A percentile compares a stretch with the other conserved stretches of the same genome.
Conservation (phyloP, 2,797 vertebrate genomes). For the Cottoperca gobio region DNA sequence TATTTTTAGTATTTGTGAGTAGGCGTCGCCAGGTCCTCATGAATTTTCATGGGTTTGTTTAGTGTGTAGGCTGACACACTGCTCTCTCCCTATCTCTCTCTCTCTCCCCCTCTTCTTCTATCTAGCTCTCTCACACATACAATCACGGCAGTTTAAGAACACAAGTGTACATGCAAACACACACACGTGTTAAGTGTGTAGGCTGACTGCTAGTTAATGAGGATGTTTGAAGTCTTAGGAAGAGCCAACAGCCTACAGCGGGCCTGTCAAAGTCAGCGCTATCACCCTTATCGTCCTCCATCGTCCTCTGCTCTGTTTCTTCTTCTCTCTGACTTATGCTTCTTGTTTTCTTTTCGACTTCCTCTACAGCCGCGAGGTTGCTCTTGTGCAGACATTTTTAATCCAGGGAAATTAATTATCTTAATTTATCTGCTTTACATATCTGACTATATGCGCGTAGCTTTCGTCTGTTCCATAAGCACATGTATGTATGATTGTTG, state of each 20-base stretch:
- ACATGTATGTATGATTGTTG: slow-evolving; percentile 38
- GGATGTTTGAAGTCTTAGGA: slow-evolving; percentile 74
- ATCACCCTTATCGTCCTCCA: slow-evolving; percentile 68
- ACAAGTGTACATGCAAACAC: slow-evolving; percentile 55
- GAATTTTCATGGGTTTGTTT: slow-evolving; percentile 86
- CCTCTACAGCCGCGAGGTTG: slow-evolving; percentile 55
- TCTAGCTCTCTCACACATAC: slow-evolving; percentile 39
- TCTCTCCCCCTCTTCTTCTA: slow-evolving; percentile 28
- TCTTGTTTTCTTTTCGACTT: slow-evolving; percentile 53
- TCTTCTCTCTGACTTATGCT: slow-evolving; percentile 42
- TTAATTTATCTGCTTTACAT: slow-evolving; percentile 76
- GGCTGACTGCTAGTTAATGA: slow-evolving; percentile 78
- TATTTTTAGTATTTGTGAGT: slow-evolving; percentile 85
- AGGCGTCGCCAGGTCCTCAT: slow-evolving; percentile 83
- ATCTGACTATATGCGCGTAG: slow-evolving; percentile 30
- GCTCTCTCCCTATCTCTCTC: slow-evolving; percentile 58
- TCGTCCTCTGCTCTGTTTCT: slow-evolving; percentile 44
- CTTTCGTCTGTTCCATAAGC: background rate
- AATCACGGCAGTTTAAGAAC: slow-evolving; percentile 63
- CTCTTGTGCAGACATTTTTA: slow-evolving; percentile 67
- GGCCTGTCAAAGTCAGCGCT: slow-evolving; percentile 65
- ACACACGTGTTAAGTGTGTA: slow-evolving; percentile 73
- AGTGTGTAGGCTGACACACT: slow-evolving; percentile 81
- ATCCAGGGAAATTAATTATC: slow-evolving; percentile 78
- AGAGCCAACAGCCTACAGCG: slow-evolving; percentile 71